Percentiles rank a stretch among this genome's conserved stretches.
phyloP scores from a whole-genome alignment of 2,888 invertebrate species.

The Plagodis dolabraria region DNA sequence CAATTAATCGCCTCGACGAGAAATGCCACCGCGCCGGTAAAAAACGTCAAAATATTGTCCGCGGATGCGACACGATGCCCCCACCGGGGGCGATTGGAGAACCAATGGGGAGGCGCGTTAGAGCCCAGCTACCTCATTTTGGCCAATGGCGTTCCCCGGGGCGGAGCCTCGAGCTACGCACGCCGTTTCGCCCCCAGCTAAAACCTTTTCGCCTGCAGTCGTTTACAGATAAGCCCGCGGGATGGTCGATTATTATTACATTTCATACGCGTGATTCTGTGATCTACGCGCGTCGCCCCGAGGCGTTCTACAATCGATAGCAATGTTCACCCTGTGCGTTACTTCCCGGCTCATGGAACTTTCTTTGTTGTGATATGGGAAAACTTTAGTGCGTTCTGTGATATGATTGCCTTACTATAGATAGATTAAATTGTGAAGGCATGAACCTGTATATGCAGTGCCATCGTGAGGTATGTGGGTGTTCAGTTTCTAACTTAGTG shows the following conservation, averaged over 20 bases:
- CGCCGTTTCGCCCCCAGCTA: constrained; percentile 82
- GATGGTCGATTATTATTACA: constrained; percentile 84
- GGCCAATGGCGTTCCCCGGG: constrained; percentile 78
- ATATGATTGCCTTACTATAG: constrained; percentile 82
- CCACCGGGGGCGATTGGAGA: constrained; percentile 62
- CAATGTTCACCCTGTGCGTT: constrained; percentile 62
- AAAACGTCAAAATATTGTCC: constrained; percentile 82
- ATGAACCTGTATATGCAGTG: constrained; percentile 84
- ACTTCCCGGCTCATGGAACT: constrained; percentile 51
- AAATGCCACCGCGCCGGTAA: constrained; percentile 77
- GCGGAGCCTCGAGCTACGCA: constrained; percentile 80
- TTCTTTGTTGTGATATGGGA: constrained; percentile 48
- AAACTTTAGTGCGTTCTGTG: constrained; percentile 71
- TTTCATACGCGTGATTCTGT: constrained; percentile 77
- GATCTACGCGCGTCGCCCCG: constrained; percentile 69
- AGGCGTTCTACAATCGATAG: constrained; percentile 74
- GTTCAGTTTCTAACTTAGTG: constrained; percentile 36
- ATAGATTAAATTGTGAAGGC: constrained; percentile 63
- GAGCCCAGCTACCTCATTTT: constrained; percentile 67
- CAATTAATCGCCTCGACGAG: constrained; percentile 80
- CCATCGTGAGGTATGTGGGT: constrained; percentile 80
- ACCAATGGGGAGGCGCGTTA: constrained; percentile 73
- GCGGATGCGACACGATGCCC: constrained; percentile 63
- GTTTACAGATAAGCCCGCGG: constrained; percentile 84
- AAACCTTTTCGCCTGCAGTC: constrained; percentile 84